Conservation (phyloP, 2,113 vertebrate species). For the rat (Rattus norvegicus) region DNA sequence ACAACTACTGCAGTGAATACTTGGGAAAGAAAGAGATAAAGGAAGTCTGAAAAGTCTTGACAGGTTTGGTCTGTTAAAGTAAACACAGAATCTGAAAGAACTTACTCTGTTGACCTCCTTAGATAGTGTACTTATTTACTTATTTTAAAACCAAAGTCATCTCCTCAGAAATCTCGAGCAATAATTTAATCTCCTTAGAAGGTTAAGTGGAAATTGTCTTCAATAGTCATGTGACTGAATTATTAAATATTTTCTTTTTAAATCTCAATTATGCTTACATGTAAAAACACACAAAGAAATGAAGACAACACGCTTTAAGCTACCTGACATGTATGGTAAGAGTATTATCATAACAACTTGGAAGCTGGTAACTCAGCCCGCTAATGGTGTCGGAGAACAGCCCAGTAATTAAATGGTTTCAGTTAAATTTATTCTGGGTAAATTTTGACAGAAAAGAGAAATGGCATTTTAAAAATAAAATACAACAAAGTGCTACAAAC, state of each 20-base stretch:
- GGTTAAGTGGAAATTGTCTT: not conserved
- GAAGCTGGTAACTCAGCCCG: conserved; percentile 80
- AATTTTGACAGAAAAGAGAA: conserved; percentile 81
- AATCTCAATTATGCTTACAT: not conserved
- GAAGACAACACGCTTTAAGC: conserved; percentile 74
- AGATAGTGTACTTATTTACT: not conserved
- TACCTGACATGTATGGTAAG: conserved; percentile 80
- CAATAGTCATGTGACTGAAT: not conserved
- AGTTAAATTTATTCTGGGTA: conserved; percentile 77
- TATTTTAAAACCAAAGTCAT: not conserved
- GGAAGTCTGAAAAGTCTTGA: not conserved
- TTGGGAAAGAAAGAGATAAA: not conserved
- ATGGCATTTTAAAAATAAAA: conserved; percentile 68
- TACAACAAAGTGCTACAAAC: not conserved
- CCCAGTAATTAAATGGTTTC: conserved; percentile 73
- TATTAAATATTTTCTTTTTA: conserved; percentile 18
- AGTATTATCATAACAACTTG: conserved; percentile 81
- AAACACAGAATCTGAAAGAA: not conserved
- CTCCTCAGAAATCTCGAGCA: not conserved
- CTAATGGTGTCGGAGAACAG: conserved; percentile 75
- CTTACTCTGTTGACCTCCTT: not conserved
- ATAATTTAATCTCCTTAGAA: not conserved
- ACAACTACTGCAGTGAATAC: not conserved
- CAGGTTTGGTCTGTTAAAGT: not conserved
- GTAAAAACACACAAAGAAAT: conserved; percentile 15